These are phyloP conservation scores for Hyposoter dolosus DNA, from an alignment of 2,888 invertebrate genomes.

Conservation along the genomic window DNA sequence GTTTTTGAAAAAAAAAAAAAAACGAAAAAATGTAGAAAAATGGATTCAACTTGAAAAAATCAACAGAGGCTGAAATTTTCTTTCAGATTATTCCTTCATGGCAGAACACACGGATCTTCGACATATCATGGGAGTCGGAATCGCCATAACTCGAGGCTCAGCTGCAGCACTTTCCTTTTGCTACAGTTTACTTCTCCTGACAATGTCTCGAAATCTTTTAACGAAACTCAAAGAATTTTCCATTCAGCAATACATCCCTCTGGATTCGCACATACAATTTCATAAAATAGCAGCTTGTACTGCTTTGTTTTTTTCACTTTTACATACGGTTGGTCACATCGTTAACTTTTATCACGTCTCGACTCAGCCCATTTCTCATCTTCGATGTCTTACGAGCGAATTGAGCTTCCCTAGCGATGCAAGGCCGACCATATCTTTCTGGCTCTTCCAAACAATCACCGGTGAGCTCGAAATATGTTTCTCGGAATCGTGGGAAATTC, in stretches of 20 bases:
- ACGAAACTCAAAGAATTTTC: slow-evolving; percentile 97
- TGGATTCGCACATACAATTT: slow-evolving; percentile 98
- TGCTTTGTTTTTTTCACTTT: slow-evolving; percentile 95
- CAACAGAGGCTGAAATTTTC: not conserved
- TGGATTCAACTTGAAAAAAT: not conserved
- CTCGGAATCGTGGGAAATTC: not conserved
- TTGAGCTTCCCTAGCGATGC: slow-evolving; percentile 97
- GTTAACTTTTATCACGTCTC: slow-evolving; percentile 99
- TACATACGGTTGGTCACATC: slow-evolving; percentile 97
- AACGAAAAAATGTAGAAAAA: not conserved
- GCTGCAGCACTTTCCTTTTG: slow-evolving; percentile 98
- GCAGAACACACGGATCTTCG: slow-evolving; percentile 97
- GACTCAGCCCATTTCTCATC: slow-evolving; percentile 96
- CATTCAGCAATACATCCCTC: slow-evolving; percentile 96
- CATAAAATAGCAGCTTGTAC: slow-evolving; percentile 99
- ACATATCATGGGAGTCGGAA: slow-evolving; percentile 98
- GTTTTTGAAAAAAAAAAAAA: not conserved
- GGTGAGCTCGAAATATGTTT: slow-evolving; percentile 86
- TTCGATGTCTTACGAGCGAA: slow-evolving; percentile 96
- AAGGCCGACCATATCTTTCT: slow-evolving; percentile 96
- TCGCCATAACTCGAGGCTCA: slow-evolving; percentile 97
- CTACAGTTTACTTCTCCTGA: slow-evolving; percentile 95
- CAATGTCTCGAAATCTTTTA: slow-evolving; percentile 96
- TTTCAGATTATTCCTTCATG: slow-evolving; percentile 96
- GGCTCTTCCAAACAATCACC: slow-evolving; percentile 98